These are phyloP conservation scores for Colinus virginianus DNA, from an alignment of 2,113 vertebrate genomes.

Conservation along the genomic window DNA sequence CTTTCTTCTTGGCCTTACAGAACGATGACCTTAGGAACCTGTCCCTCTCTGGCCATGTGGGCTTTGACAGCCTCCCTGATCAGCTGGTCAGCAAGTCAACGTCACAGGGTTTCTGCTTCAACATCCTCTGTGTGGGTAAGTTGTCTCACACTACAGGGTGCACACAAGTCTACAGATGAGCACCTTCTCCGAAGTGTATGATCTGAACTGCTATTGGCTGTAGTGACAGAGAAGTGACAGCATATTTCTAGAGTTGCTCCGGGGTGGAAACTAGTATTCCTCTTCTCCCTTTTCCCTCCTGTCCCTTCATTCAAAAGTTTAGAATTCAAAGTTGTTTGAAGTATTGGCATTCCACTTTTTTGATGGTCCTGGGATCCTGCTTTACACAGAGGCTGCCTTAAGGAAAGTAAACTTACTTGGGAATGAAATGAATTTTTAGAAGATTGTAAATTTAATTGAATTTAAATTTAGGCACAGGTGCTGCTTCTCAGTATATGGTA, in stretches of 20 bases:
- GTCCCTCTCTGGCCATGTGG: slow-evolving; percentile 83
- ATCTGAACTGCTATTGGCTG: fast-evolving
- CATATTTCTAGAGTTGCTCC: not conserved
- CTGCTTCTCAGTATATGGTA: too few relatives aligned
- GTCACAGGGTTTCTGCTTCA: slow-evolving; percentile 86
- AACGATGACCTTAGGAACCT: slow-evolving; percentile 84
- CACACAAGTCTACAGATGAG: fast-evolving
- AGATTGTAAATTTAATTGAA: not conserved
- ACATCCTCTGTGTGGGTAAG: slow-evolving; percentile 87
- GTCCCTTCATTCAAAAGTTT: fast-evolving
- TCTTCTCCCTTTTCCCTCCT: not conserved
- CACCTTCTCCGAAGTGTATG: not conserved
- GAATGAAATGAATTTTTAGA: not conserved
- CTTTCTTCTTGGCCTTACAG: slow-evolving; percentile 62
- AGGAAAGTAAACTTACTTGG: not conserved
- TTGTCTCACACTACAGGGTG: not conserved
- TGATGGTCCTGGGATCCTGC: not conserved
- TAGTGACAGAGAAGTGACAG: not conserved
- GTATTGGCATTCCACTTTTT: not conserved
- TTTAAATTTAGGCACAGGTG: too few relatives aligned
- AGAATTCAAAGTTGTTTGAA: not conserved
- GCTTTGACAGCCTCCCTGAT: slow-evolving; percentile 87
- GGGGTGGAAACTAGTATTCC: not conserved
- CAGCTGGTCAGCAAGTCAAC: slow-evolving; percentile 88
- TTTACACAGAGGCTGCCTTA: not conserved